Evolutionary conservation across 2,113 vertebrate genomes (phyloP).

Genomic region (Pangasianodon gigas): DNA sequence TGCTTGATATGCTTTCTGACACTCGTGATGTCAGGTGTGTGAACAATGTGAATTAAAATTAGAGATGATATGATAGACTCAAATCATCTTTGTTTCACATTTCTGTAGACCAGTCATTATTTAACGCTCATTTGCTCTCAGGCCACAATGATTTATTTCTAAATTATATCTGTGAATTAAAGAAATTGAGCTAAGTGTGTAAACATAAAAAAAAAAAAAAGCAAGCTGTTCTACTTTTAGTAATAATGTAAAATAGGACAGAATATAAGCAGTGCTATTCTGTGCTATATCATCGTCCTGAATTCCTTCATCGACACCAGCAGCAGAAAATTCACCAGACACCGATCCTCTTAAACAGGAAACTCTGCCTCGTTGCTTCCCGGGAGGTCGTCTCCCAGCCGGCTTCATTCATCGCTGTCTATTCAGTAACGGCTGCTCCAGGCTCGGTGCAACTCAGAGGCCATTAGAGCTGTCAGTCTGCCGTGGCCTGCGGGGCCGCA

Average conservation of each 20-base stretch:
- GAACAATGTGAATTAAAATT: background rate
- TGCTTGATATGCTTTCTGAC: background rate
- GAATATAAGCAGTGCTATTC: background rate
- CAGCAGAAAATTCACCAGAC: background rate
- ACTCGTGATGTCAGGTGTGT: background rate
- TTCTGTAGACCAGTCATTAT: background rate
- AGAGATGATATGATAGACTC: background rate
- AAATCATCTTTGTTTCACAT: background rate
- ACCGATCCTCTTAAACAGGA: background rate
- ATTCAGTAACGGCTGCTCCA: background rate
- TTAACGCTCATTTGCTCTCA: background rate
- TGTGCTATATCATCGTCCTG: background rate
- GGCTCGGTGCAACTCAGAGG: background rate
- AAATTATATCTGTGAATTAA: background rate
- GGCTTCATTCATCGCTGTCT: constrained; percentile 26
- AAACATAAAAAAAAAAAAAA: background rate
- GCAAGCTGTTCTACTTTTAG: background rate
- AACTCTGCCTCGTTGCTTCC: constrained; percentile 29
- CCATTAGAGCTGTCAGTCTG: constrained; percentile 32
- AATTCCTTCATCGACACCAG: background rate
- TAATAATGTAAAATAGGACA: background rate
- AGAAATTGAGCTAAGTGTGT: background rate
- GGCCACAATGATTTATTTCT: background rate
- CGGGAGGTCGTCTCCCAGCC: constrained; percentile 27
- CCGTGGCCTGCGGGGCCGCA: constrained; percentile 6